Evolutionary conservation across 2,888 invertebrate species (phyloP).

Genomic region (Eumerus sabulonum): DNA sequence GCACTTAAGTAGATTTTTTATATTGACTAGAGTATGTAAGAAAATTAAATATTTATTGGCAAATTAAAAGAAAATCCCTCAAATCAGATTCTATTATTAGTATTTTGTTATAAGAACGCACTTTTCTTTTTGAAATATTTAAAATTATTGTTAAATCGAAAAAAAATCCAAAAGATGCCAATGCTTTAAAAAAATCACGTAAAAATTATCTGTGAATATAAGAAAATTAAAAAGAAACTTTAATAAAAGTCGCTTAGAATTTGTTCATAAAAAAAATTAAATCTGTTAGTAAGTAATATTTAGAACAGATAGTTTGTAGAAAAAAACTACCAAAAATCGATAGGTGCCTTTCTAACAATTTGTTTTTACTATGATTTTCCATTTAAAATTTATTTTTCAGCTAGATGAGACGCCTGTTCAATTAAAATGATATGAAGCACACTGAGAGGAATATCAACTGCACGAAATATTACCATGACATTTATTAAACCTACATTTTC

Average conservation of each 20-base stretch:
- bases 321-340: slow-evolving; percentile 55
- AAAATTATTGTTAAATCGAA: slow-evolving; percentile 2
- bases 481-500: neutral
- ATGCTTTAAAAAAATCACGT: slow-evolving; percentile 51
- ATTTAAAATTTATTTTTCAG: no score
- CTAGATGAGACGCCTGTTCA: no score
- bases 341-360: slow-evolving; percentile 63
- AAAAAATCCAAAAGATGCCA: slow-evolving; percentile 62
- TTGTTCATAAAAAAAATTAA: slow-evolving; percentile 9
- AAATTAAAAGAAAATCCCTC: slow-evolving; percentile 55
- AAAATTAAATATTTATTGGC: slow-evolving; percentile 54
- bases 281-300: slow-evolving; percentile 26
- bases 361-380: neutral
- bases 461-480: no score
- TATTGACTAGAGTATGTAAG: slow-evolving; percentile 32
- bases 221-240: slow-evolving; percentile 23
- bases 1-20: slow-evolving; percentile 65
- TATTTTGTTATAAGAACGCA: no score
- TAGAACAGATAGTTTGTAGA: slow-evolving; percentile 41
- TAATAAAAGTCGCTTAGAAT: slow-evolving; percentile 17
- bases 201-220: slow-evolving; percentile 29
- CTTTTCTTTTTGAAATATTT: no score
- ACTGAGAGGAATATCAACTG: no score
- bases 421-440: no score
- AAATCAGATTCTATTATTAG: slow-evolving; percentile 32